phyloP scores from a whole-genome alignment of 1,140 invertebrate species.

The Anastrepha obliqua region DNA sequence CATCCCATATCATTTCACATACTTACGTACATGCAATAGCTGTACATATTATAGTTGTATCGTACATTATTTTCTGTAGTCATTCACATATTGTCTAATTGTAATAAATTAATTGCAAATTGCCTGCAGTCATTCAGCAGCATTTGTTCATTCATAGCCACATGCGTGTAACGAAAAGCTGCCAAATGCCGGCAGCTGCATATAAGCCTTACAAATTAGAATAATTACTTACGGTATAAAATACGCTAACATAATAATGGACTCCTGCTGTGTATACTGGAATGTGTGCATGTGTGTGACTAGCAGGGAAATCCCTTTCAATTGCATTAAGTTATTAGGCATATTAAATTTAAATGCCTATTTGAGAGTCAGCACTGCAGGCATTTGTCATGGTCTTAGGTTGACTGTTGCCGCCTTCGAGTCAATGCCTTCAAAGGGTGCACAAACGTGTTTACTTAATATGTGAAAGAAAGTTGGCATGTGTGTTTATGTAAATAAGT shows the following conservation, averaged over 20 bases:
- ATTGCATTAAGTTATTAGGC: conserved; percentile 46
- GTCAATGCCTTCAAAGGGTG: neutral
- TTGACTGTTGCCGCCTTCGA: neutral
- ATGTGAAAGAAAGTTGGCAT: neutral
- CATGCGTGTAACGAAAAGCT: neutral
- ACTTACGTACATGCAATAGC: too few species aligned
- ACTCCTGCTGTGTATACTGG: neutral
- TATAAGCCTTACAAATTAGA: conserved; percentile 37
- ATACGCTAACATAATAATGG: conserved; percentile 20
- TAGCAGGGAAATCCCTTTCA: neutral
- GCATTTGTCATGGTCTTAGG: neutral
- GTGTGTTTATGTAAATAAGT: neutral
- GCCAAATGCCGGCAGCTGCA: neutral
- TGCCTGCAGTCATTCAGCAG: neutral
- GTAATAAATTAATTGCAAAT: conserved; percentile 15
- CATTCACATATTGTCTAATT: neutral
- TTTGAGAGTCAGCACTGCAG: conserved; percentile 31
- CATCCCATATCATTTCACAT: too few species aligned
- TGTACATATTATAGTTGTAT: too few species aligned
- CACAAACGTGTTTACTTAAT: neutral
- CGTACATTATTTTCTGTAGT: neutral
- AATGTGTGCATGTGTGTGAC: neutral
- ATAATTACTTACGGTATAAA: conserved; percentile 13
- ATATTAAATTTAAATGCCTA: conserved; percentile 37
- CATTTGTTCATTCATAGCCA: neutral